Conservation (phyloP, 2,113 vertebrate genomes). For the Lontra canadensis region DNA sequence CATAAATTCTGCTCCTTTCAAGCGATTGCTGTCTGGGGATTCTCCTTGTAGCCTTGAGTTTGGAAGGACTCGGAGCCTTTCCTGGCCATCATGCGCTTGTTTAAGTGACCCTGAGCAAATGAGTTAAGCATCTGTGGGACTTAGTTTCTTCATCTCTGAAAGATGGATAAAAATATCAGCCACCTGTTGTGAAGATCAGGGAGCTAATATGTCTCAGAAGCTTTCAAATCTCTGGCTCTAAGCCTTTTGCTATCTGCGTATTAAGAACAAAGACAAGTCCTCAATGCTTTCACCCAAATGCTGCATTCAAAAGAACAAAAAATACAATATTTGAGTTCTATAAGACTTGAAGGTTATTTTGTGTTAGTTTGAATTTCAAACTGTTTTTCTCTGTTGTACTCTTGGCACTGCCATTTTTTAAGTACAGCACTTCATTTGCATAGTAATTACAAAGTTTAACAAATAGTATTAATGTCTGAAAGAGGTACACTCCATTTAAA, state of each 20-base stretch:
- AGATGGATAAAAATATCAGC: constrained; percentile 66
- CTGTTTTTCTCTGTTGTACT: constrained; percentile 71
- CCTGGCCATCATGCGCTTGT: constrained; percentile 6
- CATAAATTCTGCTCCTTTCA: constrained; percentile 59
- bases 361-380: constrained; percentile 77
- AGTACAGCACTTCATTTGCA: constrained; percentile 82
- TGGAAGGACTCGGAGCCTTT: not conserved
- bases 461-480: constrained; percentile 82
- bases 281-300: constrained; percentile 32
- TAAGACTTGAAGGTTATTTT: constrained; percentile 60
- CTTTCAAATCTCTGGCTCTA: constrained; percentile 69
- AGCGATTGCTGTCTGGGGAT: constrained; percentile 51
- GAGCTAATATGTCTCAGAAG: constrained; percentile 65
- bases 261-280: constrained; percentile 53
- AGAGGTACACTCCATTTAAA: constrained; percentile 81
- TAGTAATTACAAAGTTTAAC: constrained; percentile 86
- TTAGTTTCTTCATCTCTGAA: constrained; percentile 65
- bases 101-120: constrained; percentile 65
- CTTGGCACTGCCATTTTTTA: constrained; percentile 72
- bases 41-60: not conserved
- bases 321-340: not conserved
- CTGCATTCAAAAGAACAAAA: constrained; percentile 52
- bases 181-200: constrained; percentile 78
- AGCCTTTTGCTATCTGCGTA: constrained; percentile 54
- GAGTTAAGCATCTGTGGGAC: constrained; percentile 69